Base-by-base conservation (phyloP, 1,140 invertebrate species). In the Phortica variegata region DNA sequence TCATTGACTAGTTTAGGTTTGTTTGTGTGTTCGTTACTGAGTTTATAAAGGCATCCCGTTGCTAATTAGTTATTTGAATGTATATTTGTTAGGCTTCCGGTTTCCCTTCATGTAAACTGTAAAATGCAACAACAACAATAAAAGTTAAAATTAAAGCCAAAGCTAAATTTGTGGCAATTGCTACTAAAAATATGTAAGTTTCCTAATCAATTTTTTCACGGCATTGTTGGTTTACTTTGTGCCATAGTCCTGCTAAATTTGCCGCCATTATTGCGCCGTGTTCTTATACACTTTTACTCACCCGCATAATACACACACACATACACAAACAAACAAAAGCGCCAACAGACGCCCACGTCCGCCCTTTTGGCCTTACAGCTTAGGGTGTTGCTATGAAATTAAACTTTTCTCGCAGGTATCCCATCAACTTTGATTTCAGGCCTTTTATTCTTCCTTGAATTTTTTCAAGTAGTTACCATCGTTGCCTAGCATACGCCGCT, bases 351-450 rank as follows among this genome's bases (percentile, higher is more conserved):
- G 19, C 19, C 20, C 26, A 43, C 20, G 42, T 26, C 23, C 33
- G 2, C 47, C 43, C 43, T 45, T 49, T 37, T 46, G 41, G 47
- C 49, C 47, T 58, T 41, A 43, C 48, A 47, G 21, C 51, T 61
- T 60, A 36, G 68, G 68, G 68, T 61, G 68, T 72, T 72, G 68
- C 68, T 69, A 72, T 65, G 68, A 72, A 72, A 69, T 72, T 68
- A 65, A 72, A 72, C 63, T 72, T 71, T 66, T 47, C n/a, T 68
- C 61, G 59, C 62, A 71, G 68, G 68, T 71, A 71, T 71, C 72
- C 57, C 60, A 59, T 52, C n/a, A 12, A 34, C 66, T 63, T 71
- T 71, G 60, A 66, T 71, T 61, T 63, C 48, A 49, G 49, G 41
- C 40, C 33, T 55, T 66, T 68, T 68, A 65, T 68, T 68, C 65